phyloP scores from a whole-genome alignment of 37 sponge, comb jelly and placozoan species.

The Haliclona indistincta region DNA sequence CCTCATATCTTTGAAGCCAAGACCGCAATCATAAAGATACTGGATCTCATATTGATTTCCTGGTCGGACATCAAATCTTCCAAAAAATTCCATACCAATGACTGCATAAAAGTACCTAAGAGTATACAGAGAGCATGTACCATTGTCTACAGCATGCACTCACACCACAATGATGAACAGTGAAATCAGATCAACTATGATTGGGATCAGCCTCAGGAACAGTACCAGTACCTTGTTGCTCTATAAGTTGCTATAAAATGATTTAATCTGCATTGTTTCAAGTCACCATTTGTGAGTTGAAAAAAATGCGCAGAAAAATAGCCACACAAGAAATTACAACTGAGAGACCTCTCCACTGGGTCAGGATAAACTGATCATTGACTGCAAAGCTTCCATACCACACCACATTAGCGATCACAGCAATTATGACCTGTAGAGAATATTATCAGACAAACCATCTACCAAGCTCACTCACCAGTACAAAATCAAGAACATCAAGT shows the following conservation, averaged over 20 bases:
- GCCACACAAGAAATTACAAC: slow-evolving; percentile 33
- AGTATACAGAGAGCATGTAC: background rate
- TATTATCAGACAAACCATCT: background rate
- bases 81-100: slow-evolving; percentile 70
- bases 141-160: slow-evolving; percentile 7
- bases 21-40: slow-evolving; percentile 42
- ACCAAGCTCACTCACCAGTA: background rate
- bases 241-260: slow-evolving; percentile 6
- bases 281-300: slow-evolving; percentile 49
- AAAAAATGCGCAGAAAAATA: slow-evolving; percentile 29
- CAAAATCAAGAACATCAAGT: background rate
- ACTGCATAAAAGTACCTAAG: slow-evolving; percentile 59
- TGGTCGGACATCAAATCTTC: background rate
- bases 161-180: slow-evolving; percentile 36
- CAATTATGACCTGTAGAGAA: slow-evolving; percentile 30
- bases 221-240: slow-evolving; percentile 7
- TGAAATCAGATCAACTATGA: slow-evolving; percentile 42
- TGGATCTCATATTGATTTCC: slow-evolving; percentile 11
- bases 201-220: slow-evolving; percentile 23
- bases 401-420: background rate
- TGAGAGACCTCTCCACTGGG: slow-evolving; percentile 5
- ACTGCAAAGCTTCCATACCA: slow-evolving; percentile 18
- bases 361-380: background rate
- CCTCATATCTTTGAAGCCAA: slow-evolving; percentile 55
- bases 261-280: background rate